Evolutionary conservation across 2,888 invertebrate genomes (phyloP).

Genomic region (Penaeus monodon): DNA sequence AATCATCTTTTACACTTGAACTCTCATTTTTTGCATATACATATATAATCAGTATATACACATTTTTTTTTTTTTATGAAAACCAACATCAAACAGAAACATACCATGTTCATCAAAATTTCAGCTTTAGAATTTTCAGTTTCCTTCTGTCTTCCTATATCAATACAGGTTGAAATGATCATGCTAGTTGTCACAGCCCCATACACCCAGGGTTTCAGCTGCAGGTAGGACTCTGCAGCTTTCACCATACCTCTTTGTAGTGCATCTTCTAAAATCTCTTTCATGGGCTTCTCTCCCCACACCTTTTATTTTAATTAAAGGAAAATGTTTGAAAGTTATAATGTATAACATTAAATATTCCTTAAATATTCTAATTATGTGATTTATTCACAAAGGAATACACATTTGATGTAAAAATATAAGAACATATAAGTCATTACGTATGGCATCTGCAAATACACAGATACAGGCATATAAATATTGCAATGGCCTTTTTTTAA

Average conservation of each 20-base stretch:
- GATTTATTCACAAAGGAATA: too few relatives aligned
- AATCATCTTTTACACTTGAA: too few relatives aligned
- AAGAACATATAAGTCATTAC: too few relatives aligned
- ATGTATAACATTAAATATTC: too few relatives aligned
- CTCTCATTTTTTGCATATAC: too few relatives aligned
- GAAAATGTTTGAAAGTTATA: not conserved
- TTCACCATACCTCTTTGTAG: constrained; percentile 20
- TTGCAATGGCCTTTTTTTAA: too few relatives aligned
- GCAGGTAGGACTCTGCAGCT: constrained; percentile 47
- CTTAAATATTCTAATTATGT: too few relatives aligned
- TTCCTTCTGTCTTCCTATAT: constrained; percentile 36
- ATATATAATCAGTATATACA: too few relatives aligned
- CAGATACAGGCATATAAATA: too few relatives aligned
- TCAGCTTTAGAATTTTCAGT: constrained; percentile 1
- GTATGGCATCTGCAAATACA: too few relatives aligned
- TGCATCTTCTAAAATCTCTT: constrained; percentile 53
- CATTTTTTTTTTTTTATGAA: not conserved
- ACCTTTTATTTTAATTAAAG: constrained; percentile 26
- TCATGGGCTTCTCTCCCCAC: constrained; percentile 55
- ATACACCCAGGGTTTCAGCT: constrained; percentile 58
- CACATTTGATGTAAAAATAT: too few relatives aligned
- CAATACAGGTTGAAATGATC: constrained; percentile 38
- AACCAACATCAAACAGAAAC: not conserved
- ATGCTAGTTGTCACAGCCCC: constrained; percentile 26
- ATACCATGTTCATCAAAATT: constrained; percentile 27